Base-by-base conservation (phyloP, 1,140 invertebrate genomes). In the Listronotus bonariensis region DNA sequence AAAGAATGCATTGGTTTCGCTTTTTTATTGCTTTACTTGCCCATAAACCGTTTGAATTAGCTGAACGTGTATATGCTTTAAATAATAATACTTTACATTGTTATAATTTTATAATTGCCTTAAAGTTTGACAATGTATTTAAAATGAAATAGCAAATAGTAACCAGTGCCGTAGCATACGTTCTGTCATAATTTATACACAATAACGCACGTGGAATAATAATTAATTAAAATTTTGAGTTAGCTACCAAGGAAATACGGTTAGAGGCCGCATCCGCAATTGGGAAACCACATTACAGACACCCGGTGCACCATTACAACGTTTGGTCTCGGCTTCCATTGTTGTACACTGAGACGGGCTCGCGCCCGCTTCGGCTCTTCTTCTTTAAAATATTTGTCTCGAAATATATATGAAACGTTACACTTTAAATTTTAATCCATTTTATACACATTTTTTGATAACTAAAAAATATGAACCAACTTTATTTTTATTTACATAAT, bases 221-320 rank as follows among this genome's bases (percentile, higher is more conserved):
- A 66, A 64, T 57, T 66, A 66, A 66, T 66, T 66, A 66, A 59
- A 59, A 66, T 66, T 66, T 66, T 59, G 64, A 66, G 56, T 54
- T 54, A 66, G 48, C 64, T 40, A 60, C 48, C 41, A 60, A 66
- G 64, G 54, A 60, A 60, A 65, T 65, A 58, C 46, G 54, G 63
- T 59, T 65, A 45, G 64, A 49, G 38, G 49, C 43, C 64, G 55
- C 56, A 45, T 45, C 64, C 64, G 55, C 64, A 66, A 66, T 66
- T 54, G 64, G 49, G 56, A 66, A 66, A 66, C 64, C 64, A 66
- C 64, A 66, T 66, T 66, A 66, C 55, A 59, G 46, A 66, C 64
- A 66, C 64, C 64, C 64, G 64, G 55, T 66, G 56, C 64, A 40
- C 40, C 57, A 66, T 66, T 66, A 64, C 32, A 64, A 57, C 62